Conservation (phyloP, 2,888 invertebrate species). For the Stomorhina lunata region DNA sequence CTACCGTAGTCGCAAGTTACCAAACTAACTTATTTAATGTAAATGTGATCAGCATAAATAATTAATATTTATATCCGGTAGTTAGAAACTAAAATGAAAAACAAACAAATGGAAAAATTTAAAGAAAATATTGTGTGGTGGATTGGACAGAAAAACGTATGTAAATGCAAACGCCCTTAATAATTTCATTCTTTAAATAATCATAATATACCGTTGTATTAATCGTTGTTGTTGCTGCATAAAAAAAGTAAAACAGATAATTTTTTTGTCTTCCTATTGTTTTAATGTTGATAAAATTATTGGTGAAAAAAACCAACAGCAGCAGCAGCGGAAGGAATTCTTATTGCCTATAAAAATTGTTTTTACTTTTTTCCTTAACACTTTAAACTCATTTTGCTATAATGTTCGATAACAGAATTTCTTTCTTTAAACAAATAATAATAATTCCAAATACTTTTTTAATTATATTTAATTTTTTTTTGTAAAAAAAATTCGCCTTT, state of each 20-base stretch:
- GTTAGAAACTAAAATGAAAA: constrained; percentile 22
- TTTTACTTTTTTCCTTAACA: constrained; percentile 5
- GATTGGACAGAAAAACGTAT: background rate
- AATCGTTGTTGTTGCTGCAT: constrained; percentile 17
- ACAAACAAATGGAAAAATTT: background rate
- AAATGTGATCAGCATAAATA: constrained; percentile 64
- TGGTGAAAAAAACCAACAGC: background rate
- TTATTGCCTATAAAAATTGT: constrained; percentile 5
- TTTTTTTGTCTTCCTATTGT: constrained; percentile 25
- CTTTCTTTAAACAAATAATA: no score
- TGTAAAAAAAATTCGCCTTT: constrained; percentile 29
- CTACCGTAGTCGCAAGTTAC: constrained; percentile 9
- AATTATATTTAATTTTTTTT: background rate
- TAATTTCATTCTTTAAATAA: constrained; percentile 23
- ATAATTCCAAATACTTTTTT: background rate
- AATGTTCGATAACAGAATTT: no score
- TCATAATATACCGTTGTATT: constrained; percentile 47
- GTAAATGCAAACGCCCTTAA: constrained; percentile 56
- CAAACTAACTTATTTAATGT: constrained; percentile 9
- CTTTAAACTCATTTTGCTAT: background rate
- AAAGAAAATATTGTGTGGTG: background rate
- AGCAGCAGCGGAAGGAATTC: no score
- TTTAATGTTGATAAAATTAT: constrained; percentile 33
- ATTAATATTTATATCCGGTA: constrained; percentile 63
- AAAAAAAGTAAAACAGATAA: constrained; percentile 15